These are phyloP conservation scores for Echiichthys vipera DNA, from an alignment of 2,797 vertebrate species.

Conservation along the genomic window DNA sequence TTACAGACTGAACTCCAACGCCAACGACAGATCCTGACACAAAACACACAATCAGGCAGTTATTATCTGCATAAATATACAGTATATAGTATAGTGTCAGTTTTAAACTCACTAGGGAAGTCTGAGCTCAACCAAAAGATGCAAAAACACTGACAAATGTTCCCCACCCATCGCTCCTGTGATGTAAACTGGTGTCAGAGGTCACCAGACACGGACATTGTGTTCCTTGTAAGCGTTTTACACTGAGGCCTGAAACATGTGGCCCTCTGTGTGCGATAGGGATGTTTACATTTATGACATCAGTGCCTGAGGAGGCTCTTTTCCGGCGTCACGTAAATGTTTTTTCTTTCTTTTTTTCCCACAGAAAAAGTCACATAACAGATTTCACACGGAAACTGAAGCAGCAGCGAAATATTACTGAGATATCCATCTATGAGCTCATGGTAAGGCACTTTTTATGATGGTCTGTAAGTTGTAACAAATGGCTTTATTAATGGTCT, in stretches of 20 bases:
- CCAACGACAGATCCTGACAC: slow-evolving; percentile 32
- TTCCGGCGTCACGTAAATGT: slow-evolving; percentile 35
- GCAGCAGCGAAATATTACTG: too few species aligned
- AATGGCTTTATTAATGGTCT: background rate
- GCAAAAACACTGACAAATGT: background rate
- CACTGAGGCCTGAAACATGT: slow-evolving; percentile 12
- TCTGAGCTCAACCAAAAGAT: slow-evolving; percentile 11
- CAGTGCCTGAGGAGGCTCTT: slow-evolving; percentile 37
- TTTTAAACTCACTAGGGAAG: background rate
- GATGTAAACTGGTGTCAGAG: slow-evolving; percentile 46
- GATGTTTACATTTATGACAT: slow-evolving; percentile 64
- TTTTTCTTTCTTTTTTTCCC: slow-evolving; percentile 43
- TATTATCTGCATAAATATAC: background rate
- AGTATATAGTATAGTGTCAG: background rate
- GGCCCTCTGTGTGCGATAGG: slow-evolving; percentile 23
- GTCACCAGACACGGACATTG: slow-evolving; percentile 36
- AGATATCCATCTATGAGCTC: background rate
- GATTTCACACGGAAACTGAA: slow-evolving; percentile 35
- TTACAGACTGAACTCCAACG: background rate
- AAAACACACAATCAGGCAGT: slow-evolving; percentile 21
- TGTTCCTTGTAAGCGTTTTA: slow-evolving; percentile 53
- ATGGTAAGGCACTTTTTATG: background rate
- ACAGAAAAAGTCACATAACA: slow-evolving; percentile 30
- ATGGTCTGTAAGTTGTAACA: background rate
- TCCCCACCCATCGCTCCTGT: slow-evolving; percentile 6